Base-by-base conservation (phyloP, 2,888 invertebrate species). In the Phyllotreta striolata region DNA sequence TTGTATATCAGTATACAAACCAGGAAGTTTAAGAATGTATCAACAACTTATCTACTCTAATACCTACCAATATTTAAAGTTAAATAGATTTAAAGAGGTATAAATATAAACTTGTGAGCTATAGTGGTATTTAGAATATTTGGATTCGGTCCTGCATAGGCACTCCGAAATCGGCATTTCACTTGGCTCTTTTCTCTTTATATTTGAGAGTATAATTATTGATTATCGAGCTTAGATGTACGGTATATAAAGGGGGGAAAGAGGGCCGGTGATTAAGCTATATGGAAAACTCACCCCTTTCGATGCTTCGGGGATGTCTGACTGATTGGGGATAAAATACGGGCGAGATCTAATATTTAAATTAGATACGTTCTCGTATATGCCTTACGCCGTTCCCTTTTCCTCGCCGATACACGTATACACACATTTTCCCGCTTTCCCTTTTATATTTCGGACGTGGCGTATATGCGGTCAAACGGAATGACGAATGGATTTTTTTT, bases 121-220 rank as follows among this genome's bases (percentile, higher is more conserved):
- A n/a, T n/a, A n/a, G n/a, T n/a, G 24, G 24, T 24, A 24, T 24
- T 24, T 24, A 24, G 24, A 24, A 24, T 24, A 24, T 24, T 24
- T 46, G 39, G 62, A 62, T 74, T 75, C 76, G 78, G 72, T 76
- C 73, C 69, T 75, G 72, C 76, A 73, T 73, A 69, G 69, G 67
- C 72, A 71, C 72, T 70, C 68, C 67, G 70, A 73, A 78, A 78
- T 79, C 78, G 77, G 79, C 79, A 78, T 78, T 78, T 76, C 77
- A 73, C 74, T 68, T 73, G 76, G 76, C 79, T 78, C 78, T 80
- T 81, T 79, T 81, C 80, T 82, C 84, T 84, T 84, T 84, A 84
- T 84, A 84, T 85, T 85, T 84, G 83, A 84, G 83, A 83, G 84
- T 82, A 84, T 85, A 85, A 85, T 85, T 85, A 85, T 85, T 85